A percentile compares a stretch with the other conserved stretches of the same genome.
These are phyloP conservation scores for Alouatta palliata DNA, from an alignment of 2,113 vertebrate species.

Conservation along the genomic window DNA sequence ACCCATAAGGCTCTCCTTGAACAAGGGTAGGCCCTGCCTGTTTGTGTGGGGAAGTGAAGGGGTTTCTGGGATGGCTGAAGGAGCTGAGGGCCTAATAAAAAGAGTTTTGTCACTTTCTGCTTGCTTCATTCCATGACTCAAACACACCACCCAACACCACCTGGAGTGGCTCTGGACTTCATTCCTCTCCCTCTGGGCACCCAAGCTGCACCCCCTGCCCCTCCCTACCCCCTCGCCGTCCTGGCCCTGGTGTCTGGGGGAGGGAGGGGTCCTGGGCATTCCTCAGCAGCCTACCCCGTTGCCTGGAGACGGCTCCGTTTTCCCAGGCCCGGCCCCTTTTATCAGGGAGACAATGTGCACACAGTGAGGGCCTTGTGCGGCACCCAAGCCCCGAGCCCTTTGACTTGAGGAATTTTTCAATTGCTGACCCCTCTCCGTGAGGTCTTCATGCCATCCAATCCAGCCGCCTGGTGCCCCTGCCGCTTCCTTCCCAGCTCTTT, in stretches of 20 bases:
- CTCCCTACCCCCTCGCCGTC: background rate
- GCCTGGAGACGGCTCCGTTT: constrained; percentile 88
- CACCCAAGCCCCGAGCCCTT: constrained; percentile 83
- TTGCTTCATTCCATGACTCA: background rate
- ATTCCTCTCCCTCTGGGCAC: background rate
- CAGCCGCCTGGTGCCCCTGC: background rate
- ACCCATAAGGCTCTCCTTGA: background rate
- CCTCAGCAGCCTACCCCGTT: constrained; percentile 86
- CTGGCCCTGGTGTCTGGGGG: constrained; percentile 25
- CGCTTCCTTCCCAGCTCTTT: constrained; percentile 65
- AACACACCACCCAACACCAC: background rate
- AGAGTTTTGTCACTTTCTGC: background rate
- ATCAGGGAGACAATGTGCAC: constrained; percentile 89
- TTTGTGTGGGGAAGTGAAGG: background rate
- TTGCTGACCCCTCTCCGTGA: constrained; percentile 71
- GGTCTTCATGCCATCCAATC: constrained; percentile 61
- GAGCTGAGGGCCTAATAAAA: background rate
- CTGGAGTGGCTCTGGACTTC: background rate
- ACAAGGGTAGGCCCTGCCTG: background rate
- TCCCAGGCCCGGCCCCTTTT: constrained; percentile 87
- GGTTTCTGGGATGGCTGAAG: background rate
- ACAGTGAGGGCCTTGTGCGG: constrained; percentile 87
- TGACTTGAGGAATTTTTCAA: constrained; percentile 81
- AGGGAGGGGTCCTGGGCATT: constrained; percentile 85
- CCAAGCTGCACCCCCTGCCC: background rate